Evolutionary conservation across 2,113 vertebrate genomes (phyloP), one percentile per base, ranked within the genome.

Genomic region (Crotophaga sulcirostris): DNA sequence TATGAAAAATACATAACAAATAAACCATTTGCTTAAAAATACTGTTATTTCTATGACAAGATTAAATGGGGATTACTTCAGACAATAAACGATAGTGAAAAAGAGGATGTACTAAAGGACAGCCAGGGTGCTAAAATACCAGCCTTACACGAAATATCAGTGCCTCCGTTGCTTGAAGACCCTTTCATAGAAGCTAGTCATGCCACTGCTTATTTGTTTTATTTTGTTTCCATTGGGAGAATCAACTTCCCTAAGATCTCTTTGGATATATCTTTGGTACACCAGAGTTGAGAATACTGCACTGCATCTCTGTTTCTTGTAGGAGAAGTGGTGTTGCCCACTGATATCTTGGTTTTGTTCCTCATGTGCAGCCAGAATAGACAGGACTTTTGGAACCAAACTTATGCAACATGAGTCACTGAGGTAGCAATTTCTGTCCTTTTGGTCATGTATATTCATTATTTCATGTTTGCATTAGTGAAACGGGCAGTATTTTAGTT

Each of bases 221-320:
- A 7, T 58, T 51, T 47, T 19, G 38, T 52, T 86, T 59, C 6
- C 10, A 14, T 54, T 40, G 18, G 5, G 21, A 54, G 6, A 13
- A 77, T 9, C 34, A 55, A 11, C 4, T 16, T 63, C 29, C 28
- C 11, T 21, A 34, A 11, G 26, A 82, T 4, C 10, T 10, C 19
- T 83, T 59, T 60, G 12, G 18, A 19, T 72, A 51, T 60, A 74
- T 62, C 31, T 70, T 59, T 10, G 47, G 33, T 68, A 81, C n/a
- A 58, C 49, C 12, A 73, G 21, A n/a, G 5, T 19, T 1, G 2
- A 11, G n/a, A 16, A 12, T 78, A 45, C 45, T 1, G 1, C 11
- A 7, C 5, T 8, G 10, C 33, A 62, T 75, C n/a, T 67, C 42
- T 42, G 17, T 13, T 87, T 58, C 56, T 76, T 83, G 21, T 58